Evolutionary conservation across 2,888 invertebrate genomes (phyloP).

Genomic region (Lampropteryx suffumata): DNA sequence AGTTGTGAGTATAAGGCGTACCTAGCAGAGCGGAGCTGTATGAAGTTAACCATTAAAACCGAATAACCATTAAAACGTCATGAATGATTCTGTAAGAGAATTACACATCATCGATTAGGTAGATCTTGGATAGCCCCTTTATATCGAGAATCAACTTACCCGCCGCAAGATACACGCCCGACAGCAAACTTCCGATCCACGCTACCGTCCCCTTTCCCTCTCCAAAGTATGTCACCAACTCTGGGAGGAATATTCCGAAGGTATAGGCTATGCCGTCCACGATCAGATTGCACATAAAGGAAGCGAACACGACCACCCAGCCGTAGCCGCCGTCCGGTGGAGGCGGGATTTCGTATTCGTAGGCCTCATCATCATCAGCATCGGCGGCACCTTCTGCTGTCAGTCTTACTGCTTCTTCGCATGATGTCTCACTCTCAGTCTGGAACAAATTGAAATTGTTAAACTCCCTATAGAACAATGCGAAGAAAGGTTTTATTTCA

Average conservation of each 20-base stretch:
- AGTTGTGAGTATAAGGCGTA: too few species aligned
- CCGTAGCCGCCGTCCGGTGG: conserved; percentile 96
- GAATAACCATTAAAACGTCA: too few species aligned
- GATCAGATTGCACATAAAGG: conserved; percentile 98
- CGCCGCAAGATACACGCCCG: conserved; percentile 97
- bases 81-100: too few species aligned
- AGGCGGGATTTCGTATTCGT: conserved; percentile 90
- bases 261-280: conserved; percentile 99
- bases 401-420: conserved; percentile 91
- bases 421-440: conserved; percentile 94
- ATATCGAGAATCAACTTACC: too few species aligned
- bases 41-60: too few species aligned
- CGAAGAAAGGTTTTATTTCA: too few species aligned
- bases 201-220: conserved; percentile 94
- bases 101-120: too few species aligned
- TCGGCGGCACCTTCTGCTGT: conserved; percentile 85
- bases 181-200: conserved; percentile 96
- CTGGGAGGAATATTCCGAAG: conserved; percentile 95
- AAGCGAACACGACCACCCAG: conserved; percentile 97
- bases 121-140: too few species aligned
- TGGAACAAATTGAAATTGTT: conserved; percentile 66
- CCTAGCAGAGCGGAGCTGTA: too few species aligned
- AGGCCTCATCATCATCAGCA: conserved; percentile 84
- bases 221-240: conserved; percentile 91
- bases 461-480: neutral